These are phyloP conservation scores for Lonchura striata DNA, from an alignment of 2,113 vertebrate genomes.

Conservation along the genomic window DNA sequence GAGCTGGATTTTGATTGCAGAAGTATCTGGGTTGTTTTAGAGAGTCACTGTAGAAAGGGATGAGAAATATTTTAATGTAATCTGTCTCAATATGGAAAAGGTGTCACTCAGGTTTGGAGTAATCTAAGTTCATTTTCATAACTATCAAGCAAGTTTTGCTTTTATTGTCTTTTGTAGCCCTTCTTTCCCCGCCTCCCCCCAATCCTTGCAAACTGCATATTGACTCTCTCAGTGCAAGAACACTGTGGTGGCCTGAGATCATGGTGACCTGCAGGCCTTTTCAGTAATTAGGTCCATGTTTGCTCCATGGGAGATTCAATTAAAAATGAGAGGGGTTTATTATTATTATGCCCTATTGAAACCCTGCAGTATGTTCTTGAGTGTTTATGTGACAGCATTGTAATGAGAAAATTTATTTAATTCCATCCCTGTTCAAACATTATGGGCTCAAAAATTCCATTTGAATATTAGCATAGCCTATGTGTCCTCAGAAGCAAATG, in stretches of 20 bases:
- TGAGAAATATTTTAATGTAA: background rate
- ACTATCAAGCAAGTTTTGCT: background rate
- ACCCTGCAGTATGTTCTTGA: background rate
- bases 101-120: background rate
- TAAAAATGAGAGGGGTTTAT: background rate
- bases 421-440: background rate
- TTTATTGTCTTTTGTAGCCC: background rate
- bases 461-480: background rate
- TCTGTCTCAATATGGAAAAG: background rate
- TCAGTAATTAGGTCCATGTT: constrained; percentile 23
- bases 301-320: background rate
- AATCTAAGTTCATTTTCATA: background rate
- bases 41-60: background rate
- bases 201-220: background rate
- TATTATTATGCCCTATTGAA: background rate
- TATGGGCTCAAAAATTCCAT: background rate
- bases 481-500: background rate
- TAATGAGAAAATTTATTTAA: background rate
- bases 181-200: background rate
- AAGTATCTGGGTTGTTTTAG: background rate
- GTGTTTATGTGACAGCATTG: background rate
- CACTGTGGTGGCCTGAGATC: background rate
- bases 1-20: background rate
- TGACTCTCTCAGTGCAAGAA: background rate
- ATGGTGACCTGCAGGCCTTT: background rate